These are phyloP conservation scores for Bombus superbus DNA, from an alignment of 1,140 invertebrate species.

Conservation along the genomic window DNA sequence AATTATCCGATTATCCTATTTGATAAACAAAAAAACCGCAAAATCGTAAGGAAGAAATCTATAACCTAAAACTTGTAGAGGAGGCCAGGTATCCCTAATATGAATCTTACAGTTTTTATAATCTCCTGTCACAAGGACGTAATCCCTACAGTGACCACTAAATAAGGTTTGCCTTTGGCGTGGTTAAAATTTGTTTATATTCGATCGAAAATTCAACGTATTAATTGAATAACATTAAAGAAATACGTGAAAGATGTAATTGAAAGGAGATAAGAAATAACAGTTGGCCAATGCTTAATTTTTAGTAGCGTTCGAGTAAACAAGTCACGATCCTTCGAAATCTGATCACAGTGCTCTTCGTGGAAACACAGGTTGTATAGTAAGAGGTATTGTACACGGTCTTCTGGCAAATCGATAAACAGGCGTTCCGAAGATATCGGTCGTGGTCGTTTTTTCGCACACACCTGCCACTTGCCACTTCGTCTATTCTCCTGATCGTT, in stretches of 20 bases:
- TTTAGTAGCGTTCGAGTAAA: not conserved
- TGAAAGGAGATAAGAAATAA: not conserved
- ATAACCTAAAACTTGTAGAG: too few species aligned
- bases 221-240: not conserved
- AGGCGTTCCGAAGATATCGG: slow-evolving; percentile 22
- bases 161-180: too few species aligned
- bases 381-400: slow-evolving; percentile 33
- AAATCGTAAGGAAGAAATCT: too few species aligned
- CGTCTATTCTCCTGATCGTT: not conserved
- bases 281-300: not conserved
- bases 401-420: slow-evolving; percentile 44
- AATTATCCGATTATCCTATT: too few species aligned
- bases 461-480: not conserved
- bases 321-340: slow-evolving; percentile 11
- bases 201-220: too few species aligned
- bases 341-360: slow-evolving; percentile 17
- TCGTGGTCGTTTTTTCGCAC: slow-evolving; percentile 1
- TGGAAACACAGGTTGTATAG: slow-evolving; percentile 8
- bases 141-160: too few species aligned
- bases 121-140: too few species aligned
- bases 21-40: too few species aligned
- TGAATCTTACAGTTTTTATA: too few species aligned
- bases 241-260: not conserved
- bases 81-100: too few species aligned
- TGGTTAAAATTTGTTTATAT: too few species aligned